Base-by-base conservation (phyloP, 2,888 invertebrate genomes). In the Clitarchus hookeri region DNA sequence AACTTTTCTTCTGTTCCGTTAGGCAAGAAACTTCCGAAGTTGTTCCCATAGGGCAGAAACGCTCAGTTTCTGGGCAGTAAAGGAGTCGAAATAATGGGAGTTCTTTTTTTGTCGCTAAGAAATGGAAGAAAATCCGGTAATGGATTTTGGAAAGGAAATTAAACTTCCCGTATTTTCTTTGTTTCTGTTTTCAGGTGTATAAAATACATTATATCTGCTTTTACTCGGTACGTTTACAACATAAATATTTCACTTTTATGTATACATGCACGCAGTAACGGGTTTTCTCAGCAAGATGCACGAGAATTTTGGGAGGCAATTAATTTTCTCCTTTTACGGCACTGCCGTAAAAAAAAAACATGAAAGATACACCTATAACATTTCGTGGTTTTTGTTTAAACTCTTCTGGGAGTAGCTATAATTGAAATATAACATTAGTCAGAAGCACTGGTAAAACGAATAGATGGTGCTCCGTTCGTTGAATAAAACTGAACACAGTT, bases 131-230 rank as follows among this genome's bases (percentile, higher is more conserved):
- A 65, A 65, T 65, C 65, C 8, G 65, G 65, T 65, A 65, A 65
- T 65, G 65, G 65, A 23, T 65, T 48, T 65, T 65, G 65, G 23
- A 65, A 65, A 65, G 65, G 65, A 65, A 65, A 65, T 65, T 65
- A 65, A 65, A 65, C 65, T 65, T 65, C 65, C 65, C 65, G 19
- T 65, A 48, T n/a, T n/a, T n/a, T 19, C 65, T 65, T 65, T 65
- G 65, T 65, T n/a, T 65, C 65, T 19, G n/a, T 65, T 65, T 65
- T 65, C 65, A 65, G 65, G 19, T n/a, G 65, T 65, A 19, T 65
- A 65, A 65, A 65, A n/a, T n/a, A 65, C 65, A 65, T 65, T n/a
- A n/a, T 65, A 65, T 65, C 19, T n/a, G 65, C 4, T 65, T 65
- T 65, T 65, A 65, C 19, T 11, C 48, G n/a, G 2, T 65, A 65